Conservation (phyloP, 2,888 invertebrate species). For the Drosophila dives region DNA sequence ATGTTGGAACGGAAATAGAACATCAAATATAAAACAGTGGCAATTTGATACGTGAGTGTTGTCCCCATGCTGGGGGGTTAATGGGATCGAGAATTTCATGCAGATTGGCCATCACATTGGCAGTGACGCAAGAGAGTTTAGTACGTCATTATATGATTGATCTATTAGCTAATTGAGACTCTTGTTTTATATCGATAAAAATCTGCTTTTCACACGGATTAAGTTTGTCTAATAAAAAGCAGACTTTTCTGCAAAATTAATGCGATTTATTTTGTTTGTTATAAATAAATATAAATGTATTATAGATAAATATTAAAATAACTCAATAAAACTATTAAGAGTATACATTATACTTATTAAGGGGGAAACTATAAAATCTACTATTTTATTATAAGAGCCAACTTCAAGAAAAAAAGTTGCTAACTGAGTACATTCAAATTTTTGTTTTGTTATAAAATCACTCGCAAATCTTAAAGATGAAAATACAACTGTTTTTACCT, state of each 20-base stretch:
- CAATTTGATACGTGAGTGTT: constrained; percentile 24
- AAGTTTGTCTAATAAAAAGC: not conserved
- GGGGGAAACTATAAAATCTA: not conserved
- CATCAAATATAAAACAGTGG: constrained; percentile 8
- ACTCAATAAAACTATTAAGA: no score
- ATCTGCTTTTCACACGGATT: constrained; percentile 12
- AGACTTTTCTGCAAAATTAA: constrained; percentile 2
- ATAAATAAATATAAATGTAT: constrained; percentile 2
- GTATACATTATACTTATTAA: not conserved
- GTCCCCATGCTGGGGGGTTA: constrained; percentile 66
- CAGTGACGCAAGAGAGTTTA: constrained; percentile 42
- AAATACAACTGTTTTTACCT: not conserved
- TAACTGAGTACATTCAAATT: not conserved
- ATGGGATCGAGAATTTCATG: constrained; percentile 44
- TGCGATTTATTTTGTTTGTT: not conserved
- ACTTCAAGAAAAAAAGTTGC: not conserved
- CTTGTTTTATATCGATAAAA: constrained; percentile 7
- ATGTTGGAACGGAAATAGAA: constrained; percentile 77
- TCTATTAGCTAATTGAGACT: constrained; percentile 38
- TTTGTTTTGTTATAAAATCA: not conserved
- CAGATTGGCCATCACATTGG: constrained; percentile 13
- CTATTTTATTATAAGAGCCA: not conserved
- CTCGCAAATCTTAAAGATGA: no score
- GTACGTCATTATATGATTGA: constrained; percentile 43
- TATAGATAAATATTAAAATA: not conserved